Base-by-base conservation (phyloP, 2,113 vertebrate species). In the Scophthalmus maximus region DNA sequence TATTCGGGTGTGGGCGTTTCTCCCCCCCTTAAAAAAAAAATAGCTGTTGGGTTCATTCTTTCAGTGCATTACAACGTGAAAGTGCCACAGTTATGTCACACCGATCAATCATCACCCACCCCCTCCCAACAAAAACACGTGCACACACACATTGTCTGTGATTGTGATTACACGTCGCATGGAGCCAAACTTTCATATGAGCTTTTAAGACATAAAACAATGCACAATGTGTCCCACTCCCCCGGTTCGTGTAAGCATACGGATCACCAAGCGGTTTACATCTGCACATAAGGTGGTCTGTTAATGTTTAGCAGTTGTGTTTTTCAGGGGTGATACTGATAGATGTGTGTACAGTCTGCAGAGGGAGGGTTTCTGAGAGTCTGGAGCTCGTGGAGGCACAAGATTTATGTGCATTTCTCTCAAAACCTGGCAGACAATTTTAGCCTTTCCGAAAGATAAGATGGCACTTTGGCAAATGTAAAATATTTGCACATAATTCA, bases 1-100 rank as follows among this genome's bases (percentile, higher is more conserved):
- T 61, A 67, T 80, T 79, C 42, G 79, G 76, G 1, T 76, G 82
- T 88, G 82, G 90, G 88, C 84, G 85, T 85, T 63, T 59, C 78
- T 29, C 15, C 11, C 14, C 6, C 25, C 29, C 29, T n/a, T n/a
- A n/a, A n/a, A n/a, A n/a, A 2, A 20, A 20, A 58, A 40, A 66
- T 70, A 70, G 51, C 68, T 68, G 17, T 2, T 62, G 60, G 11
- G 29, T 73, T 36, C 56, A 40, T 27, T 50, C 32, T 83, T 68
- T 65, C 30, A 26, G 40, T 26, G 56, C 30, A 34, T 53, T 49
- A 36, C 70, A 87, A 89, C 74, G 77, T 85, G 80, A 64, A 32
- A 26, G 73, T 65, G 58, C 63, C 8, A 34, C 12, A 23, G 75
- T 88, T 92, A 82, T 32, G 73, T 89, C 87, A 87, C 68, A 62